Base-by-base conservation (phyloP, 2,113 vertebrate species). In the Damaliscus lunatus region DNA sequence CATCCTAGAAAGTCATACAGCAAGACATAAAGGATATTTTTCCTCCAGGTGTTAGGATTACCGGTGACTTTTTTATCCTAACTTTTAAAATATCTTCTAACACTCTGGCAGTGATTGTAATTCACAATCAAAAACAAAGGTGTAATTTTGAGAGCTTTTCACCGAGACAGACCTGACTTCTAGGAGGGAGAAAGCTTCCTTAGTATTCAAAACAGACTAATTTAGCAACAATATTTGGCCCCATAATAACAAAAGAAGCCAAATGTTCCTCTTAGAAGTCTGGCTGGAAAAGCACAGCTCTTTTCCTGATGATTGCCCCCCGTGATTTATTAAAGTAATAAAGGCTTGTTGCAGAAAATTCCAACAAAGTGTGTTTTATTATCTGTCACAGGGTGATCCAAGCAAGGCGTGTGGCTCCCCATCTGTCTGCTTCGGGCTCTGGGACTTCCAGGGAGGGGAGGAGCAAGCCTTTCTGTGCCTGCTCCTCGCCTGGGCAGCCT, bases 321-420 rank as follows among this genome's bases (percentile, higher is more conserved):
- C 1, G 5, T 50, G 96, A 62, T 84, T 97, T 90, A 96, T 77
- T 64, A 59, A 83, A 84, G 92, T 57, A 84, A 97, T 67, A 82
- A 96, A 90, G 88, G 90, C 84, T 74, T 59, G 80, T 74, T 82
- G 64, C 6, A 83, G 74, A 81, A 97, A 92, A 97, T 93, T 84
- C 96, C 94, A 97, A 48, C 96, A 93, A 90, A 92, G 78, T 27
- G 85, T 64, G 59, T 67, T 71, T 91, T 80, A 77, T 92, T 85
- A 46, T 95, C 85, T 59, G 82, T 88, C 96, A 23, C 33, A 12
- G 94, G 92, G 71, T 88, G 90, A 91, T 64, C 53, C 19, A 25
- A 57, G 27, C 90, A 14, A 29, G 62, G 91, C 80, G 8, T 82
- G 96, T 9, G 48, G 83, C 77, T 88, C 67, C 83, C 88, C 96